These are phyloP conservation scores for Reinhardtius hippoglossoides DNA, from an alignment of 2,113 vertebrate species.

Conservation along the genomic window DNA sequence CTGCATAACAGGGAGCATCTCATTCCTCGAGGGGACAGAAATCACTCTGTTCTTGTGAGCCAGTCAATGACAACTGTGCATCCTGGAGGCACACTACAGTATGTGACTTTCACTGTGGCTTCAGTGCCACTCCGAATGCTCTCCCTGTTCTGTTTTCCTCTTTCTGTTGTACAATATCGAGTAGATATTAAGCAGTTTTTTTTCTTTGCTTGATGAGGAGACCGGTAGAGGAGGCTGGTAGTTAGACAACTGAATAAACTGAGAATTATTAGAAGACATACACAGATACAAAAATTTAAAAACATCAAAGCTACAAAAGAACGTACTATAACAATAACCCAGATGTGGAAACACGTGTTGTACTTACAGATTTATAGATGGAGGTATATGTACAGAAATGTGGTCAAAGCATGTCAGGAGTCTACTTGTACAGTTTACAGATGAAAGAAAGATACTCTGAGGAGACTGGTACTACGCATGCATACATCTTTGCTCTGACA, in stretches of 20 bases:
- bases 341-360: slow-evolving; percentile 39
- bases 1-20: slow-evolving; percentile 44
- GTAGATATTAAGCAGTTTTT: slow-evolving; percentile 18
- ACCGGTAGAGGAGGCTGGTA: neutral
- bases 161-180: slow-evolving; percentile 37
- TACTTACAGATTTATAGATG: slow-evolving; percentile 48
- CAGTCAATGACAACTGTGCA: slow-evolving; percentile 63
- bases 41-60: slow-evolving; percentile 70
- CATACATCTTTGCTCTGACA: slow-evolving; percentile 16
- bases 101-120: slow-evolving; percentile 61
- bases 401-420: neutral
- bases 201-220: no score
- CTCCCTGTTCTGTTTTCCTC: slow-evolving; percentile 30
- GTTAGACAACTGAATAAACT: slow-evolving; percentile 3
- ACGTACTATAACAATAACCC: no score
- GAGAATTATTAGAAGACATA: neutral
- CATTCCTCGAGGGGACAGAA: slow-evolving; percentile 63
- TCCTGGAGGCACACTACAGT: slow-evolving; percentile 55
- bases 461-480: slow-evolving; percentile 2
- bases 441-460: slow-evolving; percentile 7
- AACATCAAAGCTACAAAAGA: no score
- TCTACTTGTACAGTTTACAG: neutral
- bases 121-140: slow-evolving; percentile 45
- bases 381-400: slow-evolving; percentile 39
- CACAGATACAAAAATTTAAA: no score